A percentile compares a stretch with the other conserved stretches of the same genome.
Conservation (phyloP, 2,797 vertebrate genomes). For the Mus minutoides region DNA sequence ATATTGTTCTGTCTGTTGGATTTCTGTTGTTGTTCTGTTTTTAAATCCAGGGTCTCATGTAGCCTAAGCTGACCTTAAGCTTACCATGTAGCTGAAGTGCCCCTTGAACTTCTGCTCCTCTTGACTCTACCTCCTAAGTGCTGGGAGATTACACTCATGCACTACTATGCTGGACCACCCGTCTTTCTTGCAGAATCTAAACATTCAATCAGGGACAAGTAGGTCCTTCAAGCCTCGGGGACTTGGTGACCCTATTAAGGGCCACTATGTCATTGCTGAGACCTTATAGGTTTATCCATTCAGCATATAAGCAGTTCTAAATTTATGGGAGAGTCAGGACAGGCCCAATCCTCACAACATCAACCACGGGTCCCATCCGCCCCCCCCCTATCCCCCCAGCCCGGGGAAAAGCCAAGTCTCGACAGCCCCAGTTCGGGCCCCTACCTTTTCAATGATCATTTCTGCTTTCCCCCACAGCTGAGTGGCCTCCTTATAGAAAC, state of each 20-base stretch:
- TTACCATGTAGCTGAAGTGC: neutral
- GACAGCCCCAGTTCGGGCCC: neutral
- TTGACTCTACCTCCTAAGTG: neutral
- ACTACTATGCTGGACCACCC: neutral
- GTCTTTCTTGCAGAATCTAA: neutral
- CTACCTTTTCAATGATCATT: conserved; percentile 92
- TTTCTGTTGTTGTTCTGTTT: neutral
- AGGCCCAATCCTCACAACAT: neutral
- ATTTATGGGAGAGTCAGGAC: neutral
- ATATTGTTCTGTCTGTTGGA: neutral
- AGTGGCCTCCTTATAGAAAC: conserved; percentile 91
- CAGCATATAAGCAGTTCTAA: neutral
- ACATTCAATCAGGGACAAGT: neutral
- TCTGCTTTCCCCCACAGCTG: conserved; percentile 93
- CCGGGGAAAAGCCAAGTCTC: neutral
- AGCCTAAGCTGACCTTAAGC: neutral
- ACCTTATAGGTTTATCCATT: neutral
- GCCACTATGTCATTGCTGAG: neutral
- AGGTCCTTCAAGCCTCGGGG: neutral
- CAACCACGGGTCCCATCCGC: neutral
- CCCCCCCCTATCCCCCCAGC: fast-evolving
- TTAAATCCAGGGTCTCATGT: neutral
- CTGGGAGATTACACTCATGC: neutral
- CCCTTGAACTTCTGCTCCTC: neutral
- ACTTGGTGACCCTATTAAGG: neutral